Evolutionary conservation across 2,888 invertebrate species (phyloP).

Genomic region (Volucella zonaria): DNA sequence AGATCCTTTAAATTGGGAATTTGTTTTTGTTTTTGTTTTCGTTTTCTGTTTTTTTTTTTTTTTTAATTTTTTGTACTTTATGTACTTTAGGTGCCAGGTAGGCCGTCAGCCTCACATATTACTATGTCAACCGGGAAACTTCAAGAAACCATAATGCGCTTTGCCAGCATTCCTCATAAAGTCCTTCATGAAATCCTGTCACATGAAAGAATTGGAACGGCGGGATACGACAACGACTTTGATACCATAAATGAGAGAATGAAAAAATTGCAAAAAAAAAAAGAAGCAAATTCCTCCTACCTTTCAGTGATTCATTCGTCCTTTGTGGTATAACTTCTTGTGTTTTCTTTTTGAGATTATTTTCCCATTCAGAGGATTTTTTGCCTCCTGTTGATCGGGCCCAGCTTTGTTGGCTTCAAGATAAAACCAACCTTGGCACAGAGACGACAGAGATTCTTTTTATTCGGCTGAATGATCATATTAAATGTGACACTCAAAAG

Average conservation of each 20-base stretch:
- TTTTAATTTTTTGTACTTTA: no score
- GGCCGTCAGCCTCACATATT: slow-evolving; percentile 23
- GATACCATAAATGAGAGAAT: no score
- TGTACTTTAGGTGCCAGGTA: neutral
- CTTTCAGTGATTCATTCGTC: slow-evolving; percentile 1
- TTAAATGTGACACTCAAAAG: slow-evolving; percentile 63
- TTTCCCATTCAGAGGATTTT: slow-evolving; percentile 34
- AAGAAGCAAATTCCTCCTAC: neutral
- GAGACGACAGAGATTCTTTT: slow-evolving; percentile 41
- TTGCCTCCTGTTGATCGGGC: neutral
- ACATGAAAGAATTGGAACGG: slow-evolving; percentile 12
- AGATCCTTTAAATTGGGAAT: no score
- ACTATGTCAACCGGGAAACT: slow-evolving; percentile 36
- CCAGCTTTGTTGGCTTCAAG: slow-evolving; percentile 22
- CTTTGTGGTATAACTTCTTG: slow-evolving; percentile 18
- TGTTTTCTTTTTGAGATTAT: neutral
- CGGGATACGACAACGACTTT: neutral
- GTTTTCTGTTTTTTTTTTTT: no score
- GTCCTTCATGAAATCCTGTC: slow-evolving; percentile 8
- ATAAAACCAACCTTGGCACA: slow-evolving; percentile 42
- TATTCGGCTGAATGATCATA: slow-evolving; percentile 66
- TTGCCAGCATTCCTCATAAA: slow-evolving; percentile 1
- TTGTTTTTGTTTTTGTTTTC: no score
- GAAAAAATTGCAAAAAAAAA: slow-evolving; percentile 26
- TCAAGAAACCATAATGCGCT: slow-evolving; percentile 42